Evolutionary conservation across 2,113 vertebrate genomes (phyloP), one percentile per base, ranked within the genome.

Genomic region (Noturus placidus): DNA sequence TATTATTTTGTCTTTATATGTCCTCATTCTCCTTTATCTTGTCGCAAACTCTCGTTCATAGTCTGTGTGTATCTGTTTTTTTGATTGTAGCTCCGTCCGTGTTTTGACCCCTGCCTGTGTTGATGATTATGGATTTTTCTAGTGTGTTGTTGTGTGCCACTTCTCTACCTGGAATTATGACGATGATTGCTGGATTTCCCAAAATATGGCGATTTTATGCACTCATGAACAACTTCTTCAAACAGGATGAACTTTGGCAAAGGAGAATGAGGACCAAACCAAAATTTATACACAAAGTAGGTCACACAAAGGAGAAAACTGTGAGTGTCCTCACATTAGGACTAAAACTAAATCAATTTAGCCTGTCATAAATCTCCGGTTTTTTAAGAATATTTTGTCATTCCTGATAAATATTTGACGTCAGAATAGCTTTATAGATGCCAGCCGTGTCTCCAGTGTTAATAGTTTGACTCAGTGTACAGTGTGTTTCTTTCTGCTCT

Each of bases 91-190:
- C 27, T 50, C 10, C 46, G 9, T 61, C 22, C 4, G 4, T 57
- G 56, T 57, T 97, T 97, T 94, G 95, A 93, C 94, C 94, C 92
- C 33, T 92, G 95, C 94, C 95, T 94, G 93, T 90, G 92, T 14
- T 20, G 72, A 61, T 27, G 22, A 25, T 25, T 61, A 9, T 61
- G 59, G 59, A 22, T 27, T 22, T 25, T 61, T 61, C 59, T 61
- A 61, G 57, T 59, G 5, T 61, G 22, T 61, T 25, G 59, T 61
- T 61, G 59, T 27, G 2, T 22, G 17, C 56, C 19, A 20, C 17
- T 57, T 57, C 56, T 57, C 56, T 57, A 57, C 15, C 56, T 57
- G 3, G 56, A 2, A 63, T 27, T 63, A 63, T 63, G 25, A 3
- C 56, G 19, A 27, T 27, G 25, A 63, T 63, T 63, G 59, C 13